phyloP scores from a whole-genome alignment of 2,888 invertebrate genomes.

The Coleophora flavipennella region DNA sequence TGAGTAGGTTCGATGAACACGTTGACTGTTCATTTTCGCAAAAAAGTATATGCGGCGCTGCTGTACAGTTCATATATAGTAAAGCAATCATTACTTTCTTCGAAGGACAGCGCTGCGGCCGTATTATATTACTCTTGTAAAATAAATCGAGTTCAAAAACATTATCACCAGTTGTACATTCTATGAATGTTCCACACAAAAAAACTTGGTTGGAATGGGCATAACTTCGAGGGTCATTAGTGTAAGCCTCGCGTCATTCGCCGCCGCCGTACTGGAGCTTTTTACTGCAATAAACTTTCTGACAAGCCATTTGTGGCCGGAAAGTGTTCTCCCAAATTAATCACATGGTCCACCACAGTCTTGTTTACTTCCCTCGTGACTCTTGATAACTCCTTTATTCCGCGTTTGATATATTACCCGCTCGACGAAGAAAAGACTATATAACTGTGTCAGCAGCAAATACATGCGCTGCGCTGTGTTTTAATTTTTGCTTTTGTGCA shows the following conservation, averaged over 20 bases:
- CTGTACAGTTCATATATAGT: too few species aligned
- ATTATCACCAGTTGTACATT: slow-evolving; percentile 12
- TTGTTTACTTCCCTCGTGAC: slow-evolving; percentile 34
- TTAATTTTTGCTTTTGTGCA: slow-evolving; percentile 21
- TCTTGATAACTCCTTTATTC: slow-evolving; percentile 50
- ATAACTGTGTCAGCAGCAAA: too few species aligned
- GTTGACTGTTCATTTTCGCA: too few species aligned
- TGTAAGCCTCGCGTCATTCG: slow-evolving; percentile 57
- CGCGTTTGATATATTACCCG: slow-evolving; percentile 6
- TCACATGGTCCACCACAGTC: slow-evolving; percentile 49
- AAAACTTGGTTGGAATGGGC: slow-evolving; percentile 46
- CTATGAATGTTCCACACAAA: slow-evolving; percentile 29
- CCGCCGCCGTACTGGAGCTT: slow-evolving; percentile 52
- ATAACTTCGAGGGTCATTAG: slow-evolving; percentile 56
- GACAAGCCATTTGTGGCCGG: slow-evolving; percentile 61
- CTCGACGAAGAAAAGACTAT: neutral
- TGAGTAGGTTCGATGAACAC: too few species aligned
- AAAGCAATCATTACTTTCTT: too few species aligned
- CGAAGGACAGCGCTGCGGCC: slow-evolving; percentile 21
- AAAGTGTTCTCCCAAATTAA: slow-evolving; percentile 60
- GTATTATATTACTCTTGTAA: too few species aligned
- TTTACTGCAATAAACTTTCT: slow-evolving; percentile 67
- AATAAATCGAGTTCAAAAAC: too few species aligned
- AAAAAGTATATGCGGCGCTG: too few species aligned
- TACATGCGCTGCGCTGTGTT: slow-evolving; percentile 15